A percentile compares a stretch with the other conserved stretches of the same genome.
Conservation (phyloP, 2,113 vertebrate species). For the Cranoglanis bouderius region DNA sequence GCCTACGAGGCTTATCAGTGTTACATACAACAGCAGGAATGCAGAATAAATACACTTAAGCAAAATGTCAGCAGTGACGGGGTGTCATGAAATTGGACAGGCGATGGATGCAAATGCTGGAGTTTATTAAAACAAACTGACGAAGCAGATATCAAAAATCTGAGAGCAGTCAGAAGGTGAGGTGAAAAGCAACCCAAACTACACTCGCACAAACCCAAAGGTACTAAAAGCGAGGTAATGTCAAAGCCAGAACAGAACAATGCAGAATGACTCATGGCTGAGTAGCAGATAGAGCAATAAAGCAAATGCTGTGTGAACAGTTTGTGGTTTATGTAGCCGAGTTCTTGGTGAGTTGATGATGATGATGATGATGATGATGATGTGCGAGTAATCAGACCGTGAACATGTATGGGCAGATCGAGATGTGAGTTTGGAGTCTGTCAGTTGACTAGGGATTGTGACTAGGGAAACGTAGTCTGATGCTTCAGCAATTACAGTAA, state of each 20-base stretch:
- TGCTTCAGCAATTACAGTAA: neutral
- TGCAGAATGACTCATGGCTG: neutral
- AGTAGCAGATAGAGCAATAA: neutral
- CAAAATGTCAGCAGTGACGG: neutral
- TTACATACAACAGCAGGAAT: conserved; percentile 10
- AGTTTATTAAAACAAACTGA: neutral
- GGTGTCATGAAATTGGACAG: neutral
- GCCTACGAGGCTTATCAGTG: neutral
- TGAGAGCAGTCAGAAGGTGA: neutral
- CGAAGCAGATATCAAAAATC: neutral
- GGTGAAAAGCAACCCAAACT: neutral
- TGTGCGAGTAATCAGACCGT: neutral
- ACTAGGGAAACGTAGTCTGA: neutral
- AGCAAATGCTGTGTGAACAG: neutral
- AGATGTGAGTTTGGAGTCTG: neutral
- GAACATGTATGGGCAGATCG: neutral
- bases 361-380: neutral
- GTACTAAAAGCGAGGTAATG: neutral
- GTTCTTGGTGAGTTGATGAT: neutral
- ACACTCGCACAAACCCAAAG: neutral
- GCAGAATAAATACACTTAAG: neutral
- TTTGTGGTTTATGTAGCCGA: neutral
- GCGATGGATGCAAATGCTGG: neutral
- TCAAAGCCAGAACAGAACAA: neutral
- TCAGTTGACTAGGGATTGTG: neutral